These are phyloP conservation scores for Bagarius yarrelli DNA, from an alignment of 2,113 vertebrate genomes.

Conservation along the genomic window DNA sequence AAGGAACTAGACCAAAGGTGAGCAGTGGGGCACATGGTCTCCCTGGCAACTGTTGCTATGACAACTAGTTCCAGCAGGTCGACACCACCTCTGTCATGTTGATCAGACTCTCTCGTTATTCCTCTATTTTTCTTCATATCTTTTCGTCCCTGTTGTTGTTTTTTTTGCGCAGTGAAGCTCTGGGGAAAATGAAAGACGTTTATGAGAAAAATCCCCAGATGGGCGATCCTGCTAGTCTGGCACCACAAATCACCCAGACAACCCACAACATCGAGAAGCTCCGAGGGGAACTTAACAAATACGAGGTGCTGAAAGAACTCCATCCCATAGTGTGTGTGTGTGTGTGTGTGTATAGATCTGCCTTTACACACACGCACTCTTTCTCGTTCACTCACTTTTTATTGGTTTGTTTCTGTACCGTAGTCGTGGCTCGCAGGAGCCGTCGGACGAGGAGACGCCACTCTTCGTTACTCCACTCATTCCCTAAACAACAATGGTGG, in stretches of 20 bases:
- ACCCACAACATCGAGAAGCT: constrained; percentile 81
- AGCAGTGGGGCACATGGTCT: constrained; percentile 40
- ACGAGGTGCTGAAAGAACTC: constrained; percentile 75
- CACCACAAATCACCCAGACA: constrained; percentile 82
- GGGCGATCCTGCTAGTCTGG: constrained; percentile 83
- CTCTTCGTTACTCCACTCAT: constrained; percentile 67
- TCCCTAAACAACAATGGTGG: constrained; percentile 75
- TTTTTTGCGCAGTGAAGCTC: constrained; percentile 74
- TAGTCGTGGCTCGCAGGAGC: constrained; percentile 83
- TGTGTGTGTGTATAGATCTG: too few relatives aligned
- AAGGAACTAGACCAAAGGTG: constrained; percentile 98
- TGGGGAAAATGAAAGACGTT: constrained; percentile 90
- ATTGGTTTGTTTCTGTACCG: background rate
- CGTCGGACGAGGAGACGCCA: constrained; percentile 74
- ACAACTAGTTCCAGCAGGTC: constrained; percentile 22
- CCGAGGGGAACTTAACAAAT: constrained; percentile 78
- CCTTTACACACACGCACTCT: background rate
- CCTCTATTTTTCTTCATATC: constrained; percentile 30
- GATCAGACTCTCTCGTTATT: constrained; percentile 33
- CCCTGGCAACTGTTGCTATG: constrained; percentile 50
- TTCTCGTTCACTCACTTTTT: too few relatives aligned
- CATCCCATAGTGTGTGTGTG: too few relatives aligned
- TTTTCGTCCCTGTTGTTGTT: background rate
- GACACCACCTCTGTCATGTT: constrained; percentile 40
- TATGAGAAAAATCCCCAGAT: constrained; percentile 90